Percentiles rank a stretch among this genome's conserved stretches.
Conservation (phyloP, 2,888 invertebrate species). For the Hydrotaea diabolus region DNA sequence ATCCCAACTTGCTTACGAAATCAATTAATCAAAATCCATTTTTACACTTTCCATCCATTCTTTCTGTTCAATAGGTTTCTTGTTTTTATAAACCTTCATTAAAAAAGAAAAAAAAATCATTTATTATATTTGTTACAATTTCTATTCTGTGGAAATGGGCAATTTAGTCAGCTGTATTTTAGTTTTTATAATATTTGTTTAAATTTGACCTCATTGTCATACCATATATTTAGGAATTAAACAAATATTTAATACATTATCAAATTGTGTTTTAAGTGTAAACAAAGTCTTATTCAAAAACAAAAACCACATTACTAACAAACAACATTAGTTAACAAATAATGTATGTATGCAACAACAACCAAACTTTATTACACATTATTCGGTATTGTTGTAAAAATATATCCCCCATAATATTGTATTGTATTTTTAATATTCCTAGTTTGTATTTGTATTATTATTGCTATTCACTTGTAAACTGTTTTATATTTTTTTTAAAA, state of each 20-base stretch:
- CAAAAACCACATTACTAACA: not conserved
- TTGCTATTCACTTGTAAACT: not conserved
- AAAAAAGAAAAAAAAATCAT: too few species aligned
- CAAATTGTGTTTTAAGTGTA: not conserved
- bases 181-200: not conserved
- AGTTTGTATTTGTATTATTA: conserved; percentile 33
- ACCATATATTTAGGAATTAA: not conserved
- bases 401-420: conserved; percentile 8
- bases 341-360: not conserved
- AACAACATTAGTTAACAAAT: too few species aligned
- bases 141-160: not conserved
- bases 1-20: too few species aligned
- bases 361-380: not conserved
- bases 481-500: not conserved
- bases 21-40: not conserved
- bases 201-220: not conserved
- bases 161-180: conserved; percentile 1
- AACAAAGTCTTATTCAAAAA: not conserved
- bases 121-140: too few species aligned
- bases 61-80: not conserved
- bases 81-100: too few species aligned
- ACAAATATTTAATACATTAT: not conserved
- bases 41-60: not conserved
- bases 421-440: conserved; percentile 11
- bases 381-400: conserved; percentile 13